Percentiles rank a stretch among this genome's conserved stretches.
phyloP scores from a whole-genome alignment of 2,113 vertebrate species.

The Felis chaus region DNA sequence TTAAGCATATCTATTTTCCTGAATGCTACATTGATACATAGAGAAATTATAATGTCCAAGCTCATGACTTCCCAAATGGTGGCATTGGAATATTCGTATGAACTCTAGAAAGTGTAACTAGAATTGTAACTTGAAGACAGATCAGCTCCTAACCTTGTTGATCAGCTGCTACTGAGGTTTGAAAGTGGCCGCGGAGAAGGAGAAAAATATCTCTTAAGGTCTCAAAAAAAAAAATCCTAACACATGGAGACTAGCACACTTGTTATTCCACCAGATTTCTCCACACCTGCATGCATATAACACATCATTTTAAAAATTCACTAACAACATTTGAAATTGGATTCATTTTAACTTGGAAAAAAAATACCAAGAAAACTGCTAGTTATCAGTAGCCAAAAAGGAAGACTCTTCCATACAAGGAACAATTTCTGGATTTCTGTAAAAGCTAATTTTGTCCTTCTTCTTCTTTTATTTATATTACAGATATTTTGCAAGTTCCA shows the following conservation, averaged over 20 bases:
- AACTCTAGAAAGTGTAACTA: neutral
- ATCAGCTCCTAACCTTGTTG: slow-evolving; percentile 19
- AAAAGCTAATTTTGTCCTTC: slow-evolving; percentile 74
- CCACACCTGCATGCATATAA: slow-evolving; percentile 79
- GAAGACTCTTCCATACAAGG: slow-evolving; percentile 66
- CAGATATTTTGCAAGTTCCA: slow-evolving; percentile 77
- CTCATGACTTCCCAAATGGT: neutral
- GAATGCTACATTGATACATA: neutral
- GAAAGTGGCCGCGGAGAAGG: neutral
- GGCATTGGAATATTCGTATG: neutral
- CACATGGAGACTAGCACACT: slow-evolving; percentile 68
- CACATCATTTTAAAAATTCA: slow-evolving; percentile 79
- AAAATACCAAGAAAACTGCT: slow-evolving; percentile 78
- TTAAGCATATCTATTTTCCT: neutral
- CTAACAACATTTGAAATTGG: slow-evolving; percentile 77
- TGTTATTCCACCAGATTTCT: slow-evolving; percentile 75
- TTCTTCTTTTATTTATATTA: slow-evolving; percentile 75
- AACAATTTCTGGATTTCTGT: slow-evolving; percentile 73
- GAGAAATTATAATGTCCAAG: neutral
- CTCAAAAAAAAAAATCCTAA: neutral
- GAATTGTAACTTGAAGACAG: neutral
- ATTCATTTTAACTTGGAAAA: slow-evolving; percentile 72
- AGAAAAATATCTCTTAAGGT: slow-evolving; percentile 24
- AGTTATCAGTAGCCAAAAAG: slow-evolving; percentile 77
- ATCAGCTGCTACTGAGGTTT: neutral